A percentile compares a stretch with the other conserved stretches of the same genome.
Evolutionary conservation across 2,888 invertebrate genomes (phyloP).

Genomic region (Scaptomyza cyrtandrae): DNA sequence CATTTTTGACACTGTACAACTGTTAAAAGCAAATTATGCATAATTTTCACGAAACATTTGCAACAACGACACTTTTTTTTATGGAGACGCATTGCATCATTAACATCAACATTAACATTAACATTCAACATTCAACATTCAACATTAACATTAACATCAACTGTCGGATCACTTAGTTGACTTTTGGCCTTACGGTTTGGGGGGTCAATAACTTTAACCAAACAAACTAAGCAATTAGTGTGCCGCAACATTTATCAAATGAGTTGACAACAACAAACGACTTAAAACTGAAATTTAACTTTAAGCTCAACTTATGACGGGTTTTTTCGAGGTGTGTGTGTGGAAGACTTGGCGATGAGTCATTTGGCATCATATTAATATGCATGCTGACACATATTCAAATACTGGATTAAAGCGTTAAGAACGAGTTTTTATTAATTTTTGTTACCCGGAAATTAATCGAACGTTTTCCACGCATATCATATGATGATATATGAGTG

Average conservation of each 20-base stretch:
- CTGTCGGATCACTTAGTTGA: constrained; percentile 53
- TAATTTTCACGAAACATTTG: constrained; percentile 29
- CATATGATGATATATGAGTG: no score
- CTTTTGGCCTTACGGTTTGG: constrained; percentile 44
- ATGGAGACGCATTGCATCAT: constrained; percentile 53
- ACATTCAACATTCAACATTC: no score
- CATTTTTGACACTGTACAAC: constrained; percentile 8
- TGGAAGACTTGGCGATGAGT: constrained; percentile 8
- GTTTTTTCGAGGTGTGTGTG: background rate
- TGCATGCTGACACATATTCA: constrained; percentile 19
- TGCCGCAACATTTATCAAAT: constrained; percentile 29
- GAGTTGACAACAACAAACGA: background rate
- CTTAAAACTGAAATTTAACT: constrained; percentile 30
- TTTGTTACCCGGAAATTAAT: background rate
- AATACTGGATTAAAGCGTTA: background rate
- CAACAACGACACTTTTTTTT: constrained; percentile 23
- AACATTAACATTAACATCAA: background rate
- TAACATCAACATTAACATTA: constrained; percentile 7
- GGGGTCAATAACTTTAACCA: constrained; percentile 59
- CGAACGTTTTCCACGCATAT: background rate
- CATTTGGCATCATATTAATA: background rate
- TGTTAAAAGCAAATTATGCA: constrained; percentile 32
- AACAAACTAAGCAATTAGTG: constrained; percentile 10
- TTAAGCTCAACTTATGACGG: constrained; percentile 31
- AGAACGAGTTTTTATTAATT: constrained; percentile 6